Conservation (phyloP, 2,113 vertebrate species). For the Cricetomys ansorgei region DNA sequence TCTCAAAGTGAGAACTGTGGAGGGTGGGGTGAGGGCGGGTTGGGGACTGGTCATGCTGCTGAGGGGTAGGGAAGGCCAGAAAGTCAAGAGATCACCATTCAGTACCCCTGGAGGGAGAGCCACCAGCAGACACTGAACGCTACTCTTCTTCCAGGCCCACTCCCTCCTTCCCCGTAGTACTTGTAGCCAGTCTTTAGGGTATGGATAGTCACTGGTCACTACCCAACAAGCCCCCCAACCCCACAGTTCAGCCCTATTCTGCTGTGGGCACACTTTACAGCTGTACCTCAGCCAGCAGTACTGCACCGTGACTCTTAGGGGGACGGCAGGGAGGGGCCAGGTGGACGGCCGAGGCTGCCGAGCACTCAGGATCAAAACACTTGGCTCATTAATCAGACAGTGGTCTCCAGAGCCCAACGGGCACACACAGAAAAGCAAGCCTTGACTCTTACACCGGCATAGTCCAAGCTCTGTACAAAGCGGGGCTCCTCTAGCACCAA, state of each 20-base stretch:
- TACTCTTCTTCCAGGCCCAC: background rate
- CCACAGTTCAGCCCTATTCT: background rate
- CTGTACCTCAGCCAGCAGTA: background rate
- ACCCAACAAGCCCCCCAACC: background rate
- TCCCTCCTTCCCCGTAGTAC: background rate
- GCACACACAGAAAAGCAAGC: background rate
- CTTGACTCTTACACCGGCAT: background rate
- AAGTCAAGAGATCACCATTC: background rate
- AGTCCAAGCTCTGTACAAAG: background rate
- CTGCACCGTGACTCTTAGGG: background rate
- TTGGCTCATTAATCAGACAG: conserved; percentile 47
- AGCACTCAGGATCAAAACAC: conserved; percentile 75
- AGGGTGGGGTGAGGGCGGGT: background rate
- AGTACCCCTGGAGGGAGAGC: background rate
- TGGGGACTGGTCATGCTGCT: background rate
- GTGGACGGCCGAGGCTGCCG: conserved; percentile 24
- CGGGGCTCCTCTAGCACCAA: background rate
- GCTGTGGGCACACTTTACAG: background rate
- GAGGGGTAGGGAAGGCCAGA: background rate
- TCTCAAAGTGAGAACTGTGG: background rate
- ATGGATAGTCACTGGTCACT: background rate
- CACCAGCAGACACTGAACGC: background rate
- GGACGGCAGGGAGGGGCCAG: background rate
- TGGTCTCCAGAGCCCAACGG: background rate
- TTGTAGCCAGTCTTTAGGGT: background rate